Percentiles rank a stretch among this genome's conserved stretches.
Conservation (phyloP, 2,797 vertebrate species). For the Mustela erminea region DNA sequence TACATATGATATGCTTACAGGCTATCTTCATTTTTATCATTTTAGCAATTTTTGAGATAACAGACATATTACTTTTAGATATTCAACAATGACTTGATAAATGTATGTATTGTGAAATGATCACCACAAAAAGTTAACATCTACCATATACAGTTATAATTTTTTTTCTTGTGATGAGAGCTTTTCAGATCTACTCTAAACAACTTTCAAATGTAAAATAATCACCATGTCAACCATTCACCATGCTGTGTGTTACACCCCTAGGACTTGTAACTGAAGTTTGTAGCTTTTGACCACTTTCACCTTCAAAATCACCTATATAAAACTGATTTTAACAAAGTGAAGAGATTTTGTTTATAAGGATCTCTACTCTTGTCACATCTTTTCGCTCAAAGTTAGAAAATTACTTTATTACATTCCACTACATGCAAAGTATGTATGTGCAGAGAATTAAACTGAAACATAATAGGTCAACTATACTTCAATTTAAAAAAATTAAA, state of each 20-base stretch:
- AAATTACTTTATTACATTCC: neutral
- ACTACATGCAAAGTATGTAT: neutral
- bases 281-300: neutral
- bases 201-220: neutral
- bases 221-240: neutral
- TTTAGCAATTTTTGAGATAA: neutral
- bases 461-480: neutral
- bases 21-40: neutral
- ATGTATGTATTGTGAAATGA: neutral
- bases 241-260: neutral
- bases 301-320: neutral
- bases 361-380: neutral
- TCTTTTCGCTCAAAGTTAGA: neutral
- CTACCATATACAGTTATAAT: neutral
- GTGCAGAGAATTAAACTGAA: neutral
- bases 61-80: neutral
- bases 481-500: neutral
- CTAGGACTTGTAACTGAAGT: neutral
- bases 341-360: neutral
- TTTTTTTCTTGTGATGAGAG: neutral
- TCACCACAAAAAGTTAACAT: neutral
- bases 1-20: neutral
- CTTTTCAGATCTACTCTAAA: neutral
- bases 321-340: slow-evolving; percentile 13
- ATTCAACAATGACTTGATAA: neutral